Conservation (phyloP, 1,140 invertebrate species). For the Megathymus violae region DNA sequence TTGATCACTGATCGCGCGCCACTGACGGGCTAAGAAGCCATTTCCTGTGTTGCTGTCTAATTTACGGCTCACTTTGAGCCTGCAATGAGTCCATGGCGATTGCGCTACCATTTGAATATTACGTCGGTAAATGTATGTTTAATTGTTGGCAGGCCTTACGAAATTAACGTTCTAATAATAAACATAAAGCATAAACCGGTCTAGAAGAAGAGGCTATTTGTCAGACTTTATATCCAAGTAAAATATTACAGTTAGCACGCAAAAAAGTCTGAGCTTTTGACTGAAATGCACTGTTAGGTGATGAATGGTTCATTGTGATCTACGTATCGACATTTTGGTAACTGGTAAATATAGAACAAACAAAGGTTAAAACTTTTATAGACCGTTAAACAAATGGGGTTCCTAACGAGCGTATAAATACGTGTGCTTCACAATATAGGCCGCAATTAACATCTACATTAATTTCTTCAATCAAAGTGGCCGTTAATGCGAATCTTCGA, state of each 20-base stretch:
- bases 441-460: conserved; percentile 17
- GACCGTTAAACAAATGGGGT: background rate
- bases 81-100: conserved; percentile 24
- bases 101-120: conserved; percentile 26
- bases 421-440: conserved; percentile 3
- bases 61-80: conserved; percentile 73
- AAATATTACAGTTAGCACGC: no score
- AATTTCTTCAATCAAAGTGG: conserved; percentile 6
- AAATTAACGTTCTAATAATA: background rate
- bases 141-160: conserved; percentile 11
- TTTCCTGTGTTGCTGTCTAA: conserved; percentile 80
- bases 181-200: no score
- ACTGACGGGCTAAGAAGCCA: conserved; percentile 79
- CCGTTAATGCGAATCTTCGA: conserved; percentile 4
- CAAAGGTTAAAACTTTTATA: background rate
- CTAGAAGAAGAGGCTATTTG: no score
- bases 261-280: no score
- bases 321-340: no score
- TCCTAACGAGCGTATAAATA: background rate
- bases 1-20: conserved; percentile 73
- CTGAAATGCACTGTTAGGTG: no score
- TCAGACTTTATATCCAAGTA: no score
- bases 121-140: conserved; percentile 27
- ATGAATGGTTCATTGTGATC: no score
- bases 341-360: no score